Conservation (phyloP, 2,888 invertebrate species). For the Myopa testacea region DNA sequence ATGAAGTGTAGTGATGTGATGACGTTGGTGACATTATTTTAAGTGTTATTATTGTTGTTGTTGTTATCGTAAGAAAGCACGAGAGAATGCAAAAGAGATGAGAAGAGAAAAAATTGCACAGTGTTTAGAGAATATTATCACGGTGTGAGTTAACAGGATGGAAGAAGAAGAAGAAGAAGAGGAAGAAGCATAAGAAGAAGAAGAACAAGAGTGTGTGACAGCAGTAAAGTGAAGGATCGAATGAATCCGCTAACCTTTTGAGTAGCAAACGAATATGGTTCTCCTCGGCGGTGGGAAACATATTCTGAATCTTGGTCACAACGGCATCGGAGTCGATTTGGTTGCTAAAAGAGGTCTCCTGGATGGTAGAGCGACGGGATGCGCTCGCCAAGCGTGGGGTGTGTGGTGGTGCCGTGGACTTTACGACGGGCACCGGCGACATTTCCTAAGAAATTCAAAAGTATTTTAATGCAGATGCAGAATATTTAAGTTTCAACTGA, state of each 20-base stretch:
- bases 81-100: slow-evolving; percentile 46
- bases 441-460: slow-evolving; percentile 59
- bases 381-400: slow-evolving; percentile 55
- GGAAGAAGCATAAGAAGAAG: slow-evolving; percentile 35
- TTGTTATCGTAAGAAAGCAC: slow-evolving; percentile 46
- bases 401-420: slow-evolving; percentile 51
- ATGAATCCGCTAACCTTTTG: slow-evolving; percentile 75
- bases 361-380: slow-evolving; percentile 68
- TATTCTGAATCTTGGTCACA: slow-evolving; percentile 83
- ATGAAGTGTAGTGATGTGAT: slow-evolving; percentile 22
- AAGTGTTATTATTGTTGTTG: slow-evolving; percentile 3
- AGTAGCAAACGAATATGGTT: slow-evolving; percentile 87
- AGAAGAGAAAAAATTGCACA: slow-evolving; percentile 29
- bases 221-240: not conserved
- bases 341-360: slow-evolving; percentile 75
- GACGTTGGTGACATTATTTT: not conserved
- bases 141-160: not conserved
- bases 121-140: slow-evolving; percentile 14
- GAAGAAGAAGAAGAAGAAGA: not conserved
- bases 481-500: no score
- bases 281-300: slow-evolving; percentile 92
- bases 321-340: slow-evolving; percentile 78
- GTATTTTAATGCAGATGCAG: not conserved
- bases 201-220: slow-evolving; percentile 25
- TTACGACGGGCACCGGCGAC: slow-evolving; percentile 63